phyloP scores from a whole-genome alignment of 1,140 invertebrate genomes.

The Mamestra configurata region DNA sequence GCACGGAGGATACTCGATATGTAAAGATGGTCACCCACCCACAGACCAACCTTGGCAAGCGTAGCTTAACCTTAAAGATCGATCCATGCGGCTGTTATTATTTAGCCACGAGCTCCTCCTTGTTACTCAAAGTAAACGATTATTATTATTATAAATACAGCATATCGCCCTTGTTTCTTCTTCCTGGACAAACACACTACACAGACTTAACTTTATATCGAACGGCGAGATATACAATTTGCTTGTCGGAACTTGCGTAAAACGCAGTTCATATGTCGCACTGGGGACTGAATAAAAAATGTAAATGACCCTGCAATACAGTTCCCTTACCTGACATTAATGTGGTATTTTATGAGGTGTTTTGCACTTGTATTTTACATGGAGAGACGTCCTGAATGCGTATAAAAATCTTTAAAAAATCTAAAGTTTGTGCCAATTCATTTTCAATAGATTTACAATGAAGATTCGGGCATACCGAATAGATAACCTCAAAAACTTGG shows the following conservation, averaged over 20 bases:
- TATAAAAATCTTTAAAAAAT: background rate
- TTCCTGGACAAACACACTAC: background rate
- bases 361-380: background rate
- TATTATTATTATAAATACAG: no score
- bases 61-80: no score
- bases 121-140: no score
- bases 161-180: background rate
- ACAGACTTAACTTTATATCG: constrained; percentile 18
- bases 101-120: no score
- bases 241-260: constrained; percentile 20
- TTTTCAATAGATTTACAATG: no score
- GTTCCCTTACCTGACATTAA: background rate
- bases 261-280: constrained; percentile 11
- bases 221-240: constrained; percentile 22
- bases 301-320: constrained; percentile 13
- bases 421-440: no score
- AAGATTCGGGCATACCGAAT: no score
- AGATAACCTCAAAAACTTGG: no score
- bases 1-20: no score
- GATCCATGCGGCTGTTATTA: no score
- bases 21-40: no score
- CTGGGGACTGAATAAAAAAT: constrained; percentile 17
- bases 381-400: background rate
- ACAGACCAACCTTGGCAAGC: no score
- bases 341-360: background rate